Conservation (phyloP, 2,888 invertebrate species). For the Dyspetes luteomarginatus region DNA sequence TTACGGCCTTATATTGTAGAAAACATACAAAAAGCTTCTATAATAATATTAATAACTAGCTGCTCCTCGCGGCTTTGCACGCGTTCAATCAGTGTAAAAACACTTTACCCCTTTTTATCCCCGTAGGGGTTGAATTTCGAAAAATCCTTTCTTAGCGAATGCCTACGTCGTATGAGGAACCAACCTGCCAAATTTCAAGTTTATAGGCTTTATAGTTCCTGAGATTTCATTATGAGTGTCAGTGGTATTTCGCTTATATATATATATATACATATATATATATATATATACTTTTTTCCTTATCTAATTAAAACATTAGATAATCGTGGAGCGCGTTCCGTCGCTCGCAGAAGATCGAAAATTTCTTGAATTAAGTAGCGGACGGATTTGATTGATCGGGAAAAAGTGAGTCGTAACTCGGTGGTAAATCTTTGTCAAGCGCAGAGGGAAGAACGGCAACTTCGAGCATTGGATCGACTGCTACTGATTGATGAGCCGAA, state of each 20-base stretch:
- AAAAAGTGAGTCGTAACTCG: constrained; percentile 85
- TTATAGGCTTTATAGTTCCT: too few relatives aligned
- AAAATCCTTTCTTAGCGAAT: too few relatives aligned
- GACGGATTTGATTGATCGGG: constrained; percentile 80
- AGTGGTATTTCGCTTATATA: too few relatives aligned
- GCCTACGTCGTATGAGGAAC: too few relatives aligned
- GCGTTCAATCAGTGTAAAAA: too few relatives aligned
- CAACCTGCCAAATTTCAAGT: too few relatives aligned
- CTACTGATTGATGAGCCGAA: constrained; percentile 74
- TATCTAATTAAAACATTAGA: constrained; percentile 81
- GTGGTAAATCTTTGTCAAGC: constrained; percentile 85
- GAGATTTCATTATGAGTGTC: too few relatives aligned
- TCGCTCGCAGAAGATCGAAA: constrained; percentile 17
- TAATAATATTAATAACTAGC: not conserved
- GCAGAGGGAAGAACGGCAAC: constrained; percentile 79
- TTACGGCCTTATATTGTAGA: constrained; percentile 30
- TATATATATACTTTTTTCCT: too few relatives aligned
- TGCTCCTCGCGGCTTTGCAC: too few relatives aligned
- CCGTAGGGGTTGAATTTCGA: too few relatives aligned
- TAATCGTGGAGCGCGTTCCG: constrained; percentile 60
- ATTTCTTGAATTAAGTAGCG: constrained; percentile 68
- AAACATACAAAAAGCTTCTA: constrained; percentile 47
- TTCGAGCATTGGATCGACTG: constrained; percentile 81
- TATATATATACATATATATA: too few relatives aligned
- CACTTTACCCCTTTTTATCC: too few relatives aligned